phyloP scores from a whole-genome alignment of 2,888 invertebrate genomes.

The Mythimna loreyi region DNA sequence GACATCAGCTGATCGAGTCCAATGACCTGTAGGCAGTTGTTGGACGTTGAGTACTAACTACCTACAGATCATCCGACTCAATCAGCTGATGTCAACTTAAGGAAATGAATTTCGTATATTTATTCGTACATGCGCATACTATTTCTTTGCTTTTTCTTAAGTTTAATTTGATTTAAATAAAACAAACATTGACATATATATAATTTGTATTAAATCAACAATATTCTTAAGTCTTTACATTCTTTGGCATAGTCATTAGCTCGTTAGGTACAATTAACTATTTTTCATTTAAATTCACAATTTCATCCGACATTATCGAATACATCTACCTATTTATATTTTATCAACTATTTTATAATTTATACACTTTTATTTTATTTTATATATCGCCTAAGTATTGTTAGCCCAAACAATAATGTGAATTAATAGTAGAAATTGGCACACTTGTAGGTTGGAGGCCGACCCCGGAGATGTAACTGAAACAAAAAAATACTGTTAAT shows the following conservation, averaged over 20 bases:
- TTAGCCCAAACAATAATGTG: conserved; percentile 82
- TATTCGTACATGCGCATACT: no score
- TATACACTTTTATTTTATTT: conserved; percentile 64
- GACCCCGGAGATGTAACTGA: conserved; percentile 89
- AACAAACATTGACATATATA: conserved; percentile 82
- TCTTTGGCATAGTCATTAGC: conserved; percentile 89
- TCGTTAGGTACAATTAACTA: conserved; percentile 76
- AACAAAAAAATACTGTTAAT: conserved; percentile 65
- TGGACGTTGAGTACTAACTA: no score
- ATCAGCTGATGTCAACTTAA: no score
- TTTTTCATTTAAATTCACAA: conserved; percentile 83
- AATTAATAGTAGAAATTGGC: conserved; percentile 83
- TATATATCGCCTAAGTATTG: conserved; percentile 77
- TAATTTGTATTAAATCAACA: conserved; percentile 91
- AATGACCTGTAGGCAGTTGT: no score
- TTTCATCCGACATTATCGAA: conserved; percentile 77
- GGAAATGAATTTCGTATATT: no score
- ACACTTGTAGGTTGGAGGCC: conserved; percentile 79
- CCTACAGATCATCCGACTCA: no score
- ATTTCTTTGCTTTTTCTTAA: not conserved
- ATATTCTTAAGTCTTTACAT: conserved; percentile 89
- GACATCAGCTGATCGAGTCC: no score
- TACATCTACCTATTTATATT: conserved; percentile 80
- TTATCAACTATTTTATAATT: conserved; percentile 72
- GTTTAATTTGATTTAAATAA: conserved; percentile 72